These are phyloP conservation scores for Isoperla grammatica DNA, from an alignment of 2,888 invertebrate species.

Conservation along the genomic window DNA sequence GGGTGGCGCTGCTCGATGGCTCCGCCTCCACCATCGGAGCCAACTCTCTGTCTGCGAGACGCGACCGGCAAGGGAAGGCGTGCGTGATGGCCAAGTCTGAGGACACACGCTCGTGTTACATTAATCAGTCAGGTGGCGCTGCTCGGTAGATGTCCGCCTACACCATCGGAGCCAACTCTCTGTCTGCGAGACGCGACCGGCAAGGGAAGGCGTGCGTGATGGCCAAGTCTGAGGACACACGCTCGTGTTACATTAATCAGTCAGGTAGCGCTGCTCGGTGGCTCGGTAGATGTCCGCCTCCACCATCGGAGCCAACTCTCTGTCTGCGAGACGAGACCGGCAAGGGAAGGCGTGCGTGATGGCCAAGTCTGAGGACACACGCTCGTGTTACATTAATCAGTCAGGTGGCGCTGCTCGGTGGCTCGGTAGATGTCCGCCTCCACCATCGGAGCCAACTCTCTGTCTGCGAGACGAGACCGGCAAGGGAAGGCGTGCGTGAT, in stretches of 20 bases:
- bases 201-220: slow-evolving; percentile 88
- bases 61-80: slow-evolving; percentile 81
- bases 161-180: slow-evolving; percentile 66
- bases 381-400: too few species aligned
- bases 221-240: slow-evolving; percentile 71
- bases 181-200: slow-evolving; percentile 72
- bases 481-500: slow-evolving; percentile 88
- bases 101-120: too few species aligned
- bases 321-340: too few species aligned
- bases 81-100: slow-evolving; percentile 79
- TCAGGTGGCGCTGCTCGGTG: slow-evolving; percentile 74
- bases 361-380: too few species aligned
- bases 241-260: too few species aligned
- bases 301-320: too few species aligned
- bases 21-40: slow-evolving; percentile 72
- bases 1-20: slow-evolving; percentile 76
- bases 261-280: too few species aligned
- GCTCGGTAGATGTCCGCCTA: slow-evolving; percentile 77
- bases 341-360: too few species aligned
- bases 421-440: slow-evolving; percentile 77
- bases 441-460: slow-evolving; percentile 66
- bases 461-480: slow-evolving; percentile 72
- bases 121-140: slow-evolving; percentile 71
- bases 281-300: too few species aligned
- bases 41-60: slow-evolving; percentile 71